Evolutionary conservation across 1,140 invertebrate genomes (phyloP), one percentile per base, ranked within the genome.

Genomic region (Temnothorax nylanderi): DNA sequence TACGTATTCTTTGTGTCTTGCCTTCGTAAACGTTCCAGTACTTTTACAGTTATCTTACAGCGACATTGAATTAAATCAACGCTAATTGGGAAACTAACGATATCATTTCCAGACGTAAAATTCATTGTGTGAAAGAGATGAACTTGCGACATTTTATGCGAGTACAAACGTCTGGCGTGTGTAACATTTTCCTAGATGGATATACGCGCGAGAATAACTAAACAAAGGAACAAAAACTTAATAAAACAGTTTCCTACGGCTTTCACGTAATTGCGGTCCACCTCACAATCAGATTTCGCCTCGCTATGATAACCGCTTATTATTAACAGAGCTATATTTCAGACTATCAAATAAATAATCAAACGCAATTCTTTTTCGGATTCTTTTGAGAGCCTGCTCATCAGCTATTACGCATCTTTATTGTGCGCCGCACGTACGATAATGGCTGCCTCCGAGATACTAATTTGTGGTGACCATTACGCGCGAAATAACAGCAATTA

Each of bases 401-500:
- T 47, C 51, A 10, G 18, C 41, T 37, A 10, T 74, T 60, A 60
- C 13, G 26, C 18, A 32, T 74, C 47, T 21, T 71, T 71, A 71
- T 81, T 34, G 16, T 65, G 44, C 18, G 18, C n/a, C 18, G 7
- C 18, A 37, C 21, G 21, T 44, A 58, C 65, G 34, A 18, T 60
- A 37, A 58, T 44, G 8, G 11, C 21, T 18, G 67, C 54, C 41
- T 34, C 18, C 41, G 18, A 58, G 71, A 11, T 44, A 82, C 11
- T 58, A 72, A 82, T 82, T 58, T 72, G 21, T 82, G 26, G 3
- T 51, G 54, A 41, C 41, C 41, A 82, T 82, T 60, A 82, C n/a
- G n/a, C 51, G 26, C 54, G 26, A 74, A 74, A 74, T 82, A 60
- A 74, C 51, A 74, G 49, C 11, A 58, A 82, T 82, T 72, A 82